A percentile compares a stretch with the other conserved stretches of the same genome.
Evolutionary conservation across 2,888 invertebrate genomes (phyloP).

Genomic region (Rhorus exstirpatorius): DNA sequence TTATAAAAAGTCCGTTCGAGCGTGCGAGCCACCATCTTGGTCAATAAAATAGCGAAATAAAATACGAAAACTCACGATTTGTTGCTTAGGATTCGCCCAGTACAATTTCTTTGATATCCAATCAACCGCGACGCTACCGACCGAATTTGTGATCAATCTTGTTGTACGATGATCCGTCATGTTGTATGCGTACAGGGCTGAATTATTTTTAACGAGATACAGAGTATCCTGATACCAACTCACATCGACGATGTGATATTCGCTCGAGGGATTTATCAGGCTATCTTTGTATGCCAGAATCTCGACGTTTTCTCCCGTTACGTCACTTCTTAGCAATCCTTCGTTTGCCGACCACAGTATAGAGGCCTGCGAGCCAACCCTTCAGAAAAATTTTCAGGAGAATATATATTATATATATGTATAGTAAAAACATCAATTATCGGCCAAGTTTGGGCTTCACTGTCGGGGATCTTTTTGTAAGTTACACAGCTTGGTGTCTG

Average conservation of each 20-base stretch:
- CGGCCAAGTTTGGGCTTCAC: no score
- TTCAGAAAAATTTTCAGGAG: conserved; percentile 72
- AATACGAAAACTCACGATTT: conserved; percentile 89
- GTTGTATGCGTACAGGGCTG: conserved; percentile 91
- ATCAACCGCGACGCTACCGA: conserved; percentile 94
- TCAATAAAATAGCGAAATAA: no score
- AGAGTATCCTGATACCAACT: conserved; percentile 92
- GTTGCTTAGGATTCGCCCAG: conserved; percentile 95
- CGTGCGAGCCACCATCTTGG: no score
- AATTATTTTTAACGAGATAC: conserved; percentile 92
- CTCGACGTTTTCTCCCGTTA: conserved; percentile 92
- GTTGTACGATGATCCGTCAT: conserved; percentile 88
- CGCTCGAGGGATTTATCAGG: conserved; percentile 87
- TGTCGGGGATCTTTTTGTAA: no score
- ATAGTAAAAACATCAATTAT: background rate
- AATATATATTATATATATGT: no score
- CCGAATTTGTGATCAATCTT: conserved; percentile 90
- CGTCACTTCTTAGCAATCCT: conserved; percentile 93
- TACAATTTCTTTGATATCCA: conserved; percentile 96
- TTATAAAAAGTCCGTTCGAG: no score
- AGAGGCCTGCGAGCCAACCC: conserved; percentile 88
- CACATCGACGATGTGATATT: conserved; percentile 90
- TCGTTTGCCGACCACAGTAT: conserved; percentile 92
- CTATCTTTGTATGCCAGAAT: conserved; percentile 89
- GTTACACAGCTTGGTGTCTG: no score